These are phyloP conservation scores for Papilio glaucus DNA, from an alignment of 1,140 invertebrate species.

Conservation along the genomic window DNA sequence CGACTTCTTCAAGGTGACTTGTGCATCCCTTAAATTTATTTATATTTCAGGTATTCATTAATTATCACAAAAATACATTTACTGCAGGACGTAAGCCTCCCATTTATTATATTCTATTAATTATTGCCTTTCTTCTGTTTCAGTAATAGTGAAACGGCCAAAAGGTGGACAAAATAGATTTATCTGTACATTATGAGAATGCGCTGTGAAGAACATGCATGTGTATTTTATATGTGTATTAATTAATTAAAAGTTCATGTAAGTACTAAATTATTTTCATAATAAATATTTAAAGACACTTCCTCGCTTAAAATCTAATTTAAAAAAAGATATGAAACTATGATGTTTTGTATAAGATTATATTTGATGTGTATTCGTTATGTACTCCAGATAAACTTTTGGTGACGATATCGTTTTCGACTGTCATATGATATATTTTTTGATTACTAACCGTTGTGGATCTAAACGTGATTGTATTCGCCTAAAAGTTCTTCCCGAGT, in stretches of 20 bases:
- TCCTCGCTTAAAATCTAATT: conserved; percentile 71
- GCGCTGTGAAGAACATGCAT: conserved; percentile 73
- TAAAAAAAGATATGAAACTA: conserved; percentile 58
- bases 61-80: too few relatives aligned
- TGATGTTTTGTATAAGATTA: conserved; percentile 60
- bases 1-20: too few relatives aligned
- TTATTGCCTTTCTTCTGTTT: conserved; percentile 44
- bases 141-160: conserved; percentile 54
- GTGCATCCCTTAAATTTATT: too few relatives aligned
- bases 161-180: conserved; percentile 43
- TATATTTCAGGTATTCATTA: too few relatives aligned
- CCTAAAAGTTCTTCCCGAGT: conserved; percentile 30
- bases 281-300: conserved; percentile 77
- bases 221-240: conserved; percentile 72
- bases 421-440: conserved; percentile 6
- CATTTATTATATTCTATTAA: not conserved
- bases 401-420: conserved; percentile 43
- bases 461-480: not conserved
- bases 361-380: conserved; percentile 54
- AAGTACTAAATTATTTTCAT: conserved; percentile 82
- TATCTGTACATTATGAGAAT: conserved; percentile 57
- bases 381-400: conserved; percentile 57
- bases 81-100: not conserved
- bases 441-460: not conserved
- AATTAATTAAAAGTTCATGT: conserved; percentile 62